Evolutionary conservation across 37 sponge, comb jelly and placozoan genomes (phyloP).

Genomic region (Oscarella lobularis): DNA sequence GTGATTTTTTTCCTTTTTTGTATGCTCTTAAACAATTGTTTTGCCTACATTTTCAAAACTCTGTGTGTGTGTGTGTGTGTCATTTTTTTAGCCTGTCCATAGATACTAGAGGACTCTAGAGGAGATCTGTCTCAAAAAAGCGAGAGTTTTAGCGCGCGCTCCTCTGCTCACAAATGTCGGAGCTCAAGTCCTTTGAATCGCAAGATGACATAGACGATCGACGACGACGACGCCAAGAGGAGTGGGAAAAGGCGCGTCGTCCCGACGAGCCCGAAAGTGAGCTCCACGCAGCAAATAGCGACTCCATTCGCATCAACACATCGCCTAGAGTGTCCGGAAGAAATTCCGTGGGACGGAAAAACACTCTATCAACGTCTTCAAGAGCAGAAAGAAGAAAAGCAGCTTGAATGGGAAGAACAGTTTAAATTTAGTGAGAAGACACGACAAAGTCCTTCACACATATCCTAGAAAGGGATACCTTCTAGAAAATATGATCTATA

Average conservation of each 20-base stretch:
- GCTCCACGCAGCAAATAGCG: conserved; percentile 6
- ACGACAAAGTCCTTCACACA: neutral
- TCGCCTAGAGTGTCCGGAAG: conserved; percentile 50
- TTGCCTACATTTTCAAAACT: too few species aligned
- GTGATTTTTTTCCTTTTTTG: too few species aligned
- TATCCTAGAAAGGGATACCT: neutral
- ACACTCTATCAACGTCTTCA: conserved; percentile 63
- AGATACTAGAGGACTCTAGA: too few species aligned
- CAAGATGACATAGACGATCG: conserved; percentile 67
- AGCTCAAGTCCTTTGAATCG: conserved; percentile 57
- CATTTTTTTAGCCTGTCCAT: too few species aligned
- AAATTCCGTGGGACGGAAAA: conserved; percentile 23
- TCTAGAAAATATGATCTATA: conserved; percentile 86
- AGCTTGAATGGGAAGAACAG: conserved; percentile 65
- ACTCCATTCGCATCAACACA: neutral
- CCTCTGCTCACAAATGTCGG: too few species aligned
- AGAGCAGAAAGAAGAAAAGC: conserved; percentile 60
- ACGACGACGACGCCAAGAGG: conserved; percentile 50
- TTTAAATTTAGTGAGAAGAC: conserved; percentile 67
- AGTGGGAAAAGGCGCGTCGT: conserved; percentile 69
- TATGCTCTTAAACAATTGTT: too few species aligned
- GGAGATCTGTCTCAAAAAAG: too few species aligned
- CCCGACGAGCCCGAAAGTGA: conserved; percentile 49
- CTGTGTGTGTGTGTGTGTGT: too few species aligned
- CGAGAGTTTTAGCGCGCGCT: too few species aligned